Conservation (phyloP, 2,113 vertebrate species). For the Eulemur rufifrons region DNA sequence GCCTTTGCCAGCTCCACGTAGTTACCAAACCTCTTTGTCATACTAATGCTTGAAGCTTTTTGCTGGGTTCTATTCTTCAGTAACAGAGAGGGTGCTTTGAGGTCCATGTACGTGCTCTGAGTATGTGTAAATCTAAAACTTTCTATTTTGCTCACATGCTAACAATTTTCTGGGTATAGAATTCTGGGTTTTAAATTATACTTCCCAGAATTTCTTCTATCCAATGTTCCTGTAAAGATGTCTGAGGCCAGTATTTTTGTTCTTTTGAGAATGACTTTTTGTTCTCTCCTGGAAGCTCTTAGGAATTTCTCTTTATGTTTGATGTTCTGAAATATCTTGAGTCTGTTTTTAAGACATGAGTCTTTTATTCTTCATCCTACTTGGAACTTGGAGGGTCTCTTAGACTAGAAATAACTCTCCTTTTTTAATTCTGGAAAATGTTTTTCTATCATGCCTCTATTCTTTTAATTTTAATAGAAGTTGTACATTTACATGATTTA, state of each 20-base stretch:
- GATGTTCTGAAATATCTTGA: constrained; percentile 14
- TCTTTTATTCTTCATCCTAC: background rate
- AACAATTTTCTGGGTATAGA: background rate
- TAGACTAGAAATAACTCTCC: background rate
- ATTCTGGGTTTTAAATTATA: background rate
- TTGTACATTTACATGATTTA: background rate
- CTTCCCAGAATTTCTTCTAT: constrained; percentile 25
- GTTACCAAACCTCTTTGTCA: background rate
- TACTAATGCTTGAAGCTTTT: background rate
- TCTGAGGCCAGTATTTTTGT: constrained; percentile 5
- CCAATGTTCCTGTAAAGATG: background rate
- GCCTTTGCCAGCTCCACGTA: background rate
- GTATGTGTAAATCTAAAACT: background rate
- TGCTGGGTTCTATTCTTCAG: background rate
- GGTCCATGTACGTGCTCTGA: background rate
- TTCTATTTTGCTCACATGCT: background rate
- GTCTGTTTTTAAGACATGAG: background rate
- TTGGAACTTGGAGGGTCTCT: background rate
- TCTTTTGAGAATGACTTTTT: constrained; percentile 1
- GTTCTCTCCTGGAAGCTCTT: background rate
- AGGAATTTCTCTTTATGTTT: constrained; percentile 15
- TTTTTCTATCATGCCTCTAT: background rate
- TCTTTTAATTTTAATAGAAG: constrained; percentile 12
- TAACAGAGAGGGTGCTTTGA: background rate
- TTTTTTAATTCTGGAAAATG: background rate